Base-by-base conservation (phyloP, 2,797 vertebrate species). In the Falco cherrug region DNA sequence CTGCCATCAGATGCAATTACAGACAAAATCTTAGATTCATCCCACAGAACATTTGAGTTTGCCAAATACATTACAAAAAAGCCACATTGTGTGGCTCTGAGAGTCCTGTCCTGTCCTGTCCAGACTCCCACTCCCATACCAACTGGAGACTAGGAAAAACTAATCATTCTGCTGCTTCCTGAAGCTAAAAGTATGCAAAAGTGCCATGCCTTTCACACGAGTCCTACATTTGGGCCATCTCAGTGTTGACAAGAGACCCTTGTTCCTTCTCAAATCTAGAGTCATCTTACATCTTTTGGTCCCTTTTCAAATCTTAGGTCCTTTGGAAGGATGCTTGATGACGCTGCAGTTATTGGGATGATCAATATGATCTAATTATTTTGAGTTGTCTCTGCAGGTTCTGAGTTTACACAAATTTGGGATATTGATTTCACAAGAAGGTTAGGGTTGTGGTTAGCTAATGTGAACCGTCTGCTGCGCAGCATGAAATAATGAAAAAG, bases 1-100 rank as follows among this genome's bases (percentile, higher is more conserved):
- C 95, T 0, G 7, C 86, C 81, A 88, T 93, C 90, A 90, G 93
- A 97, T 94, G 80, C 82, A 84, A 96, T 97, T 95, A 93, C 91
- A 91, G 90, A 87, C 76, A 94, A 22, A 78, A 84, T 93, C 73
- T 79, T 51, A 51, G 35, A 56, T 75, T 83, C 14, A 59, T 68
- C 70, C 35, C 33, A 35, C 48, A 60, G 81, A 95, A 93, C 74
- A 47, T 50, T 70, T 1, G 14, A 71, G 41, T 47, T 93, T 91
- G 87, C 87, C 84, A 96, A 77, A 57, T 43, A 59, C 16, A 50
- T 87, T 90, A 90, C 75, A 84, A 95, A 74, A 76, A 96, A 90
- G 59, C 73, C 89, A 90, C 48, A 51, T 24, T 86, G 81, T 90
- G 63, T 14, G n/a, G 68, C 37, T 93, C 65, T 71, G 50, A 78